Conservation (phyloP, 2,888 invertebrate genomes). For the Cheilosia scutellata region DNA sequence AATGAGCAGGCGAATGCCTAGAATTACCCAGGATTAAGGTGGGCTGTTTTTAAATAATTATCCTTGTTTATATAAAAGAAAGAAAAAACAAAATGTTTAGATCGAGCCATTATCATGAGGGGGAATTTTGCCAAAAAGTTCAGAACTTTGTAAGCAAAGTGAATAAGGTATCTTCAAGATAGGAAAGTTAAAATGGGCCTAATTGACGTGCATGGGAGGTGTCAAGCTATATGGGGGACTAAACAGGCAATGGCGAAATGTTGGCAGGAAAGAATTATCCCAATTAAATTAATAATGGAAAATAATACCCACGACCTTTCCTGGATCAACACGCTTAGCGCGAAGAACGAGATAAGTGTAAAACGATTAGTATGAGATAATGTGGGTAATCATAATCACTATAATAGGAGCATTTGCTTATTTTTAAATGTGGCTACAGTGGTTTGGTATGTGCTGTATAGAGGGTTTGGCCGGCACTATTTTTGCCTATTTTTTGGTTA, state of each 20-base stretch:
- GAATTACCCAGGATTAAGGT: constrained; percentile 49
- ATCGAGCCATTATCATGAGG: neutral
- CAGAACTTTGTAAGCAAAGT: no score
- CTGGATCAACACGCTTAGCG: constrained; percentile 24
- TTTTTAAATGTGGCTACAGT: no score
- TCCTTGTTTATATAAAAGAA: constrained; percentile 24
- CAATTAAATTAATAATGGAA: constrained; percentile 61
- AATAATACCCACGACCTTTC: constrained; percentile 14
- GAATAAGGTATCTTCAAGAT: constrained; percentile 7
- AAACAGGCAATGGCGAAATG: neutral
- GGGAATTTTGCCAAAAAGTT: neutral
- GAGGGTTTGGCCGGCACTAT: no score
- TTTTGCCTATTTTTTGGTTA: no score
- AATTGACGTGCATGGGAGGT: neutral
- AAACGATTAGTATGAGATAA: no score
- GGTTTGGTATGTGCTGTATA: no score
- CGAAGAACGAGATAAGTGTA: no score
- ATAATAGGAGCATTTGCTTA: no score
- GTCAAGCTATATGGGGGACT: neutral
- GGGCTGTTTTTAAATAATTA: constrained; percentile 58
- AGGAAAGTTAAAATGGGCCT: neutral
- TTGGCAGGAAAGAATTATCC: constrained; percentile 23
- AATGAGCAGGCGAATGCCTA: constrained; percentile 66
- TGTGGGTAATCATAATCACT: no score
- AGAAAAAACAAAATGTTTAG: neutral